Percentiles rank a stretch among this genome's conserved stretches.
Evolutionary conservation across 2,888 invertebrate species (phyloP).

Genomic region (Artemia sinica): DNA sequence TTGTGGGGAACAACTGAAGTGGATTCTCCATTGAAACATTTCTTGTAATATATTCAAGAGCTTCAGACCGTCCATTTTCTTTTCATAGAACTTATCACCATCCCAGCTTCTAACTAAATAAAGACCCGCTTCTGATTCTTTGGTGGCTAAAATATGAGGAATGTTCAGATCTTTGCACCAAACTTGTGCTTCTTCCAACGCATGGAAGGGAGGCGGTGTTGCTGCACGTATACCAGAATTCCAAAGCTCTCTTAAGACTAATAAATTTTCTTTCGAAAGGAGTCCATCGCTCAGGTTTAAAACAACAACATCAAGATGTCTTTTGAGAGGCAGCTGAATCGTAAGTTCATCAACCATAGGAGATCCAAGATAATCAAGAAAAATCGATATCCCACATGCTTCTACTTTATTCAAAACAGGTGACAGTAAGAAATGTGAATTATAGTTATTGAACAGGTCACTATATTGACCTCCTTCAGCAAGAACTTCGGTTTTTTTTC

Average conservation of each 20-base stretch:
- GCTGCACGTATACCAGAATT: constrained; percentile 46
- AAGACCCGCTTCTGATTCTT: constrained; percentile 40
- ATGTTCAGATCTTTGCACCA: constrained; percentile 43
- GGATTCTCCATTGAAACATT: background rate
- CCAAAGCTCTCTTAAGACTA: constrained; percentile 48
- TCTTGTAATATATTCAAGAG: constrained; percentile 39
- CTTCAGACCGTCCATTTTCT: constrained; percentile 42
- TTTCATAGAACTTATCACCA: constrained; percentile 44
- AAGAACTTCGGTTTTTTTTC: constrained; percentile 44
- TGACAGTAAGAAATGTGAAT: constrained; percentile 34
- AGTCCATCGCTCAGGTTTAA: constrained; percentile 43
- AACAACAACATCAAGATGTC: constrained; percentile 46
- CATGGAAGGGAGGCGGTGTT: constrained; percentile 37
- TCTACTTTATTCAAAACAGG: background rate
- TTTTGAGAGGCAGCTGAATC: constrained; percentile 35
- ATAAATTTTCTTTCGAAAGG: constrained; percentile 38
- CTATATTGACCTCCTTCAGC: constrained; percentile 84
- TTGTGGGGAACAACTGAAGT: background rate
- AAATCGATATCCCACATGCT: background rate
- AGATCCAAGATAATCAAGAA: constrained; percentile 32
- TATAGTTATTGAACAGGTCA: constrained; percentile 51
- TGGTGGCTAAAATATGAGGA: constrained; percentile 44
- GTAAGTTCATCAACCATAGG: constrained; percentile 38
- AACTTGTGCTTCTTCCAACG: constrained; percentile 46
- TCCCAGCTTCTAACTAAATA: constrained; percentile 44